A percentile compares a stretch with the other conserved stretches of the same genome.
Conservation (phyloP, 2,797 vertebrate genomes). For the Manis javanica region DNA sequence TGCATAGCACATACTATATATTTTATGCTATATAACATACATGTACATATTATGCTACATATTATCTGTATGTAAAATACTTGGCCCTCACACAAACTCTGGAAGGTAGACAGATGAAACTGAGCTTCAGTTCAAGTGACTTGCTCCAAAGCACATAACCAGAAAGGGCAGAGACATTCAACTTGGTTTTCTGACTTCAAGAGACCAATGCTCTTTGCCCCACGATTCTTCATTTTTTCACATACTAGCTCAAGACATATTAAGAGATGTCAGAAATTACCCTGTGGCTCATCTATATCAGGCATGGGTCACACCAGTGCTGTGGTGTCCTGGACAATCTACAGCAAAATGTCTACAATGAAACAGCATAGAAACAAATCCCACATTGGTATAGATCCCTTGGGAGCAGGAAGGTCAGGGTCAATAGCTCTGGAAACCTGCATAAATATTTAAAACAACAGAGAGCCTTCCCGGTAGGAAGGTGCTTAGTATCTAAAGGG, state of each 20-base stretch:
- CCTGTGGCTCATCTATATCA: neutral
- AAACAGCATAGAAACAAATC: conserved; percentile 27
- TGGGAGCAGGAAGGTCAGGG: conserved; percentile 50
- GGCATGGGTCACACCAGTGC: neutral
- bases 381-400: conserved; percentile 9
- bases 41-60: neutral
- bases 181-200: neutral
- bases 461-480: conserved; percentile 56
- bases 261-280: neutral
- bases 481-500: neutral
- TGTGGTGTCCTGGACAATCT: neutral
- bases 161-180: neutral
- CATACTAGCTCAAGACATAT: neutral
- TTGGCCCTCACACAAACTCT: neutral
- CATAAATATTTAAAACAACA: conserved; percentile 66
- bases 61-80: neutral
- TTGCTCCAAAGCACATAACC: neutral
- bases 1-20: too few relatives aligned
- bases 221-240: neutral
- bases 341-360: neutral
- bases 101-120: neutral
- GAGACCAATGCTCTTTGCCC: neutral
- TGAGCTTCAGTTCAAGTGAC: neutral
- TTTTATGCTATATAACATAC: neutral
- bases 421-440: conserved; percentile 59